A percentile compares a stretch with the other conserved stretches of the same genome.
Evolutionary conservation across 53 echinoderm and acorn worm species (phyloP).

Genomic region (Henricia sp.): DNA sequence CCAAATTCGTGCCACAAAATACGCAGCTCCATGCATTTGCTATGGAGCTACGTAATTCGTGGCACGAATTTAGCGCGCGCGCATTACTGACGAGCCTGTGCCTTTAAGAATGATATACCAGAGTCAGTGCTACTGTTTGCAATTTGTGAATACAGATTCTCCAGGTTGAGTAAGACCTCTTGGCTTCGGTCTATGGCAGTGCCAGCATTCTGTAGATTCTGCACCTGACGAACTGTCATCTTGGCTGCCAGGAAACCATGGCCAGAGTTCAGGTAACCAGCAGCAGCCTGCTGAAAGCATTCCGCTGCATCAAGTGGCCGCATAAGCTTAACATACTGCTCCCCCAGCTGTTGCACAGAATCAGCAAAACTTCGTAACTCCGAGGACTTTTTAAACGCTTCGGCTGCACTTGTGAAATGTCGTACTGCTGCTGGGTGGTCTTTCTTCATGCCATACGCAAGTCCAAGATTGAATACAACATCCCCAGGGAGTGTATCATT

Average conservation of each 20-base stretch:
- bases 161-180: background rate
- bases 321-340: conserved; percentile 47
- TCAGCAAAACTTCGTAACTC: conserved; percentile 65
- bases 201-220: conserved; percentile 24
- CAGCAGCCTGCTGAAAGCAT: conserved; percentile 40
- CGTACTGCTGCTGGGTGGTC: conserved; percentile 57
- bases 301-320: conserved; percentile 36
- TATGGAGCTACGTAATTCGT: too few species aligned
- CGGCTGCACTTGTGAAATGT: conserved; percentile 61
- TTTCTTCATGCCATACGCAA: conserved; percentile 68
- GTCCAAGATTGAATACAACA: conserved; percentile 85
- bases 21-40: too few species aligned
- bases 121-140: conserved; percentile 24
- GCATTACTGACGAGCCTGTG: too few species aligned
- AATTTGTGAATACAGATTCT: conserved; percentile 27
- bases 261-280: conserved; percentile 1
- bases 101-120: conserved; percentile 1
- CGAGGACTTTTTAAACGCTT: conserved; percentile 52
- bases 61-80: too few species aligned
- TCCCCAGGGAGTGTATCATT: conserved; percentile 72
- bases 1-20: too few species aligned
- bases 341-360: conserved; percentile 75
- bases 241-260: conserved; percentile 18
- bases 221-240: conserved; percentile 42
- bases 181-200: conserved; percentile 3